Base-by-base conservation (phyloP, 2,113 vertebrate species). In the Misgurnus anguillicaudatus region DNA sequence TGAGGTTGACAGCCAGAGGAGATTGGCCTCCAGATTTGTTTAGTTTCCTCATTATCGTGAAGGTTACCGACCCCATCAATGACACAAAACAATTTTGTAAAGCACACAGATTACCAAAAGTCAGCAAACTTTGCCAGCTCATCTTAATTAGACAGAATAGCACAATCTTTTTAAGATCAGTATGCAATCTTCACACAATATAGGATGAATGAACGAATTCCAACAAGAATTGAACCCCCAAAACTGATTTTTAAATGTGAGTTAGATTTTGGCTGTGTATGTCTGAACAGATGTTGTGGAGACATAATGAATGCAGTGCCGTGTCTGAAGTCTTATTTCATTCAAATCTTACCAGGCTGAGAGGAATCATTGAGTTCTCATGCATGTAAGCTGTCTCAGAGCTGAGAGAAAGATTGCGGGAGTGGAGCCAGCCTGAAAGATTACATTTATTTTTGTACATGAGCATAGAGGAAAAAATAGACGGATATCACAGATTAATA, bases 21-120 rank as follows among this genome's bases (percentile, higher is more conserved):
- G 80, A 84, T 78, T 83, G 83, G 80, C 45, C 78, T 76, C 80
- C 80, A 82, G 81, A 75, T 84, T 78, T 78, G 69, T 81, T 84
- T 79, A 73, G 58, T 75, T 83, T 81, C 78, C 79, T 81, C 81
- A 86, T 85, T 83, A 83, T 64, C 39, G 77, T 36, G 31, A 60
- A 67, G 76, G 81, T 85, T 79, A 77, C 63, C 61, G 74, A 84
- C 82, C 79, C 70, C 69, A 41, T 80, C 66, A 45, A 48, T 31
- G 5, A 69, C 47, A 77, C 62, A 76, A 80, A 79, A 81, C 64
- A 74, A 62, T 77, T 75, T 47, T 1, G 45, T 31, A 55, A 79
- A 72, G 11, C 57, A 63, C 65, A 79, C 67, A 69, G 71, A 45
- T 55, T 41, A 70, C 39, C 41, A 57, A 70, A 68, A 78, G 41